Percentiles rank a stretch among this genome's conserved stretches.
These are phyloP conservation scores for Bursaphelenchus okinawaensis DNA, from an alignment of 2,888 invertebrate genomes.

Conservation along the genomic window DNA sequence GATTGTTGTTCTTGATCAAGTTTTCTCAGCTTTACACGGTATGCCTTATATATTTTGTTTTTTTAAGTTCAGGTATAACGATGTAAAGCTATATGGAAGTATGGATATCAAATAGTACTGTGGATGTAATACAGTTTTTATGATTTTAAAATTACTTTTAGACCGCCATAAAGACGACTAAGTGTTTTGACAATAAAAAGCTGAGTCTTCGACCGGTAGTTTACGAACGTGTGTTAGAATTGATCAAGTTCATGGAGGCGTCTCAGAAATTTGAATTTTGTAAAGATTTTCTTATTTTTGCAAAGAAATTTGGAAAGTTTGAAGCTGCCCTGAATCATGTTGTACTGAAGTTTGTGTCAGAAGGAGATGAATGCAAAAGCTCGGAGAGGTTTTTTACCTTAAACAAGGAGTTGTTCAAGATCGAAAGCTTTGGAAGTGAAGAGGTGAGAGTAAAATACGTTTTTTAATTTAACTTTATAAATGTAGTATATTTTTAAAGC, in stretches of 20 bases:
- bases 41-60: background rate
- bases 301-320: background rate
- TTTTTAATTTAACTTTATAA: too few relatives aligned
- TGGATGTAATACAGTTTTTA: too few relatives aligned
- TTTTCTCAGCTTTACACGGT: background rate
- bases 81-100: too few relatives aligned
- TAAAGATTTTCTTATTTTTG: background rate
- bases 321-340: background rate
- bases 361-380: background rate
- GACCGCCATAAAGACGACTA: background rate
- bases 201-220: background rate
- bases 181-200: background rate
- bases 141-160: too few relatives aligned
- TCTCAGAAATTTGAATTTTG: background rate
- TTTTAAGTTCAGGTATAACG: too few relatives aligned
- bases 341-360: background rate
- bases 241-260: background rate
- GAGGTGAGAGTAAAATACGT: too few relatives aligned
- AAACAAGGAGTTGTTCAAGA: background rate
- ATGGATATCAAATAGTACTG: too few relatives aligned
- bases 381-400: background rate
- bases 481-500: background rate
- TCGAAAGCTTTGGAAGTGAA: background rate
- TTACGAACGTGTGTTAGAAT: background rate
- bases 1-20: background rate